Percentiles rank a stretch among this genome's conserved stretches.
phyloP scores from a whole-genome alignment of 2,888 invertebrate genomes.

The Ectropis crepuscularia region DNA sequence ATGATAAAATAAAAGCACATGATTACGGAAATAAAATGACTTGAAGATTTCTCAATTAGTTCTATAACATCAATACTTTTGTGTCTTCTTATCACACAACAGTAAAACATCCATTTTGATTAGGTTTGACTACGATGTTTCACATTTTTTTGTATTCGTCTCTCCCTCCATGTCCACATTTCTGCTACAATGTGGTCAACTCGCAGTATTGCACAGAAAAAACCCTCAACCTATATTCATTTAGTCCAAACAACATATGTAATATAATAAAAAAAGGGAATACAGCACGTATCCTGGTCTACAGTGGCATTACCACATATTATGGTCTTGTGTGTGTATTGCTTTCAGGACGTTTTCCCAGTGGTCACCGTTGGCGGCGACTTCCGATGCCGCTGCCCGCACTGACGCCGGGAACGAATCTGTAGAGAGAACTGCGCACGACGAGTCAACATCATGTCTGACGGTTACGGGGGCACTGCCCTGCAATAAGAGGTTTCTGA shows the following conservation, averaged over 20 bases:
- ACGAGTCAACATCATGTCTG: conserved; percentile 77
- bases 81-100: no score
- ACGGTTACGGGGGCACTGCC: conserved; percentile 6
- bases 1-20: no score
- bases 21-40: no score
- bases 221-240: conserved; percentile 22
- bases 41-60: no score
- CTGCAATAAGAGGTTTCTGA: conserved; percentile 26
- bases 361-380: conserved; percentile 87
- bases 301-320: conserved; percentile 83
- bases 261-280: conserved; percentile 64
- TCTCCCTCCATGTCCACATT: background rate
- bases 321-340: conserved; percentile 81
- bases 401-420: conserved; percentile 76
- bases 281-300: conserved; percentile 75
- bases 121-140: no score
- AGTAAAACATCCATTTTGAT: no score
- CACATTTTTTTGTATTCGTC: no score
- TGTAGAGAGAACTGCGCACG: conserved; percentile 84
- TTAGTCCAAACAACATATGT: conserved; percentile 43
- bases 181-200: background rate
- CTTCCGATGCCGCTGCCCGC: conserved; percentile 84
- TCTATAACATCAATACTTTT: no score
- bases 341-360: conserved; percentile 87
- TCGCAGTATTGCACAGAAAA: no score